Evolutionary conservation across 2,888 invertebrate species (phyloP).

Genomic region (Synanthedon andrenaeformis): DNA sequence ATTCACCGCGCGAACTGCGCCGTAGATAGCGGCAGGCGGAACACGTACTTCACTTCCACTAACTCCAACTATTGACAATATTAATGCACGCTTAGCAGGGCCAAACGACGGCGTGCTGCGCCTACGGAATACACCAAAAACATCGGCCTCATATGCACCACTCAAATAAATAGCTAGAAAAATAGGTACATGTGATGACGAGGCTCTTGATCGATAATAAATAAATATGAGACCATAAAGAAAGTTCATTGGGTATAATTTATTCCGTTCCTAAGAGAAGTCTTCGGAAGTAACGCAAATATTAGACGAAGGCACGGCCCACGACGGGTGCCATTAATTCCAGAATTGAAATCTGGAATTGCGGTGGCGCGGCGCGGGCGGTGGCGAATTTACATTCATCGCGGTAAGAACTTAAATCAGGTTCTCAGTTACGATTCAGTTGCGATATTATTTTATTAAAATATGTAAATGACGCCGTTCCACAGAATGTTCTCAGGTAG

Average conservation of each 20-base stretch:
- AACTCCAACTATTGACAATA: conserved; percentile 71
- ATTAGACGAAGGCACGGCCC: conserved; percentile 61
- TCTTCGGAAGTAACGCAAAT: conserved; percentile 67
- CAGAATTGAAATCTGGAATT: conserved; percentile 70
- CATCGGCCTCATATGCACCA: background rate
- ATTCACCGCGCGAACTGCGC: conserved; percentile 65
- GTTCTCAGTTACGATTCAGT: conserved; percentile 70
- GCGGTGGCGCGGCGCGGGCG: conserved; percentile 62
- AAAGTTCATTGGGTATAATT: conserved; percentile 48
- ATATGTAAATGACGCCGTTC: conserved; percentile 67
- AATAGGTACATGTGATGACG: background rate
- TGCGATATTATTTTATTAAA: conserved; percentile 71
- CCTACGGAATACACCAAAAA: conserved; percentile 8
- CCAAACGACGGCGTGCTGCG: conserved; percentile 48
- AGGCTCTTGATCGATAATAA: background rate
- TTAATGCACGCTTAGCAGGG: conserved; percentile 68
- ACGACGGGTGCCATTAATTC: conserved; percentile 66
- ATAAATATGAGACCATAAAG: no score
- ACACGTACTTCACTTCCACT: conserved; percentile 70
- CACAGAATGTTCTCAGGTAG: conserved; percentile 46
- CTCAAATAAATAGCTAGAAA: background rate
- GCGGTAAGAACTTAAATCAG: conserved; percentile 71
- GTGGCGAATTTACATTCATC: conserved; percentile 69
- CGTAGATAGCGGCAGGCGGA: conserved; percentile 69
- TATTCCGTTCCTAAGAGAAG: conserved; percentile 62